Evolutionary conservation across 2,797 vertebrate species (phyloP), one percentile per base, ranked within the genome.

Genomic region (Bradypodion ventrale): DNA sequence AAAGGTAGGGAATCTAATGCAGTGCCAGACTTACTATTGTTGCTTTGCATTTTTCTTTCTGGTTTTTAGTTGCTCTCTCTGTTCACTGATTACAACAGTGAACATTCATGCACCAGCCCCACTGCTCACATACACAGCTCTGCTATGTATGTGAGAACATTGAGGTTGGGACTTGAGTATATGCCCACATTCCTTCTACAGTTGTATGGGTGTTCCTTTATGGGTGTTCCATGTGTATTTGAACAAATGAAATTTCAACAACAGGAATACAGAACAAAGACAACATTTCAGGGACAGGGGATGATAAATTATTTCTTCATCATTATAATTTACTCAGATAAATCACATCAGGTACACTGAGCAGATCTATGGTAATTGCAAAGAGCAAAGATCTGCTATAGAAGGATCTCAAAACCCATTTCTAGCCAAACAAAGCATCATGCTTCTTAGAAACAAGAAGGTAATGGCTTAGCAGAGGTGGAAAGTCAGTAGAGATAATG

Each of bases 341-440:
- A 75, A 42, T 8, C 13, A 52, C 46, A 69, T 27, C n/a, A 37
- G 21, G 44, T 32, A 69, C 19, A 27, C 8, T 49, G 32, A 56
- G 12, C 21, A 35, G 65, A 80, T 35, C 35, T 70, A 27, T 81
- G 52, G 59, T 72, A 70, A 60, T 32, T 59, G 25, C 49, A 40
- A 72, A 27, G 52, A 10, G 16, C 37, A 81, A 27, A 70, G 49
- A 27, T 81, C 37, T 72, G 49, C 21, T n/a, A 27, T 60, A 21
- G 40, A 72, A 15, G 15, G 27, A 40, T 78, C 40, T 78, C 60
- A 13, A 76, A 78, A 78, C 44, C 44, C 1, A 72, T 81, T 81
- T 70, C 56, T 52, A 81, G 13, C 52, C 59, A 42, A 81, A 81
- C 35, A 81, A 80, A 80, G 15, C 66, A 80, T 46, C 32, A 15